These are phyloP conservation scores for Ruditapes philippinarum DNA, from an alignment of 1,140 invertebrate species.

Conservation along the genomic window DNA sequence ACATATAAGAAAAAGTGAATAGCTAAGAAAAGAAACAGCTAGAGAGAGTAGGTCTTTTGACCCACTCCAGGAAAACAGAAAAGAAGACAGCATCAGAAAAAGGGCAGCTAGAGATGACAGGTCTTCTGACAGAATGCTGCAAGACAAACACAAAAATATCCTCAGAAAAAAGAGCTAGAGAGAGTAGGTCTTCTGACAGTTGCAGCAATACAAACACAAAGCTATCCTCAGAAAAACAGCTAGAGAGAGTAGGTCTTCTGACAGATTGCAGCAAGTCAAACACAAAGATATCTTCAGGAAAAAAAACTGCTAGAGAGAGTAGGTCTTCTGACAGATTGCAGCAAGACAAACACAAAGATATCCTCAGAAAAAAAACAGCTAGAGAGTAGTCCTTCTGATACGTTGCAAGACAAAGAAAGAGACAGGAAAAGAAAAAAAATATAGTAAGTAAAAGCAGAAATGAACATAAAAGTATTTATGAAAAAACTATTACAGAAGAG, in stretches of 20 bases:
- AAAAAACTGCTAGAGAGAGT: background rate
- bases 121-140: background rate
- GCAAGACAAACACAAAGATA: background rate
- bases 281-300: background rate
- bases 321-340: background rate
- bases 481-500: background rate
- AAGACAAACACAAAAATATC: background rate
- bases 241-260: background rate
- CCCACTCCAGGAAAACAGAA: background rate
- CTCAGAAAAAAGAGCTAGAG: background rate
- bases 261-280: background rate
- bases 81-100: background rate
- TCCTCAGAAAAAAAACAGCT: background rate
- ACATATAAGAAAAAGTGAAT: too few relatives aligned
- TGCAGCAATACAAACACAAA: background rate
- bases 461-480: background rate
- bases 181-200: background rate
- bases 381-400: background rate
- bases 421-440: background rate
- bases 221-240: background rate
- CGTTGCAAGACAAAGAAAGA: background rate
- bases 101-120: background rate
- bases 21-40: background rate
- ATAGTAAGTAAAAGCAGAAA: background rate
- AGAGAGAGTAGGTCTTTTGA: background rate